Base-by-base conservation (phyloP, 2,888 invertebrate species). In the Balanococcus diminutus region DNA sequence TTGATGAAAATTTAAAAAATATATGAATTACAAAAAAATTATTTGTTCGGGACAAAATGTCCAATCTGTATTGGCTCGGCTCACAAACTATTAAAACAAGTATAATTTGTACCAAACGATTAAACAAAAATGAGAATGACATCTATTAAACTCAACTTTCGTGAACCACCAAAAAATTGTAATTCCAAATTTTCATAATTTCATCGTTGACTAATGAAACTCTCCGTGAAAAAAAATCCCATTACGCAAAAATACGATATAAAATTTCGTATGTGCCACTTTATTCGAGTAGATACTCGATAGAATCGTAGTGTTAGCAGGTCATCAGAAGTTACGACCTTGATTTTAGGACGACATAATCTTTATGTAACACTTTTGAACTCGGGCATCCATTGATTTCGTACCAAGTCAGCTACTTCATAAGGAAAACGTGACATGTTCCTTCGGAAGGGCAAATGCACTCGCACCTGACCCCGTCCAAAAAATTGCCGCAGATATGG, bases 271-370 rank as follows among this genome's bases (percentile, higher is more conserved):
- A 28, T 19, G 67, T 67, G 67, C 67, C 19, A 67, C 28, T 67
- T 67, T 67, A 67, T 28, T 67, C 67, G 28, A 67, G 56, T 56
- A 51, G 51, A 25, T 25, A 67, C 28, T 67, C 67, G 67, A 67
- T 67, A 28, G 28, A 67, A 67, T 67, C 28, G 5, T 28, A 67
- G 67, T 28, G 67, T 67, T 67, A 28, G 28, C 67, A 67, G 67
- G 67, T 67, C 67, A 67, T 67, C 67, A 28, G 67, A 67, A 67
- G 28, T 67, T 67, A 67, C 67, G 67, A 67, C 67, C 67, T 67
- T 67, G 67, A 67, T 28, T 67, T 67, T 67, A 67, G 67, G 67
- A 67, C 67, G 67, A 67, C 67, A 67, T 67, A 67, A 67, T 67
- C 67, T 67, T 67, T 67, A 67, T 67, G 67, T 28, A 67, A 67